Evolutionary conservation across 1,140 invertebrate species (phyloP).

Genomic region (Drosophila neocordata): DNA sequence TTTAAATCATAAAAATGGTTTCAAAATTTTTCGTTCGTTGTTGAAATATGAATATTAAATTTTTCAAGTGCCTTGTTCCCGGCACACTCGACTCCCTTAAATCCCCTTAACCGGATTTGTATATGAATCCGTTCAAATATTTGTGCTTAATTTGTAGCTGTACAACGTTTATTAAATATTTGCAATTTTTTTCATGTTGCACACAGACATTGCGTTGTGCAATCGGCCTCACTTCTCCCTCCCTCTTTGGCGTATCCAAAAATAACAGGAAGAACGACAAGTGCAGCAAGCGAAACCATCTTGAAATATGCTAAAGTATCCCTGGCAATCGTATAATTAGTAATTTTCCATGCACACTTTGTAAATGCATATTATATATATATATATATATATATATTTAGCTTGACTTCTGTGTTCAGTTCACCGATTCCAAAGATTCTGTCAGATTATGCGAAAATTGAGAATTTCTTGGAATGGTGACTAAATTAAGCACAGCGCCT

Average conservation of each 20-base stretch:
- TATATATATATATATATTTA: slow-evolving; percentile 36
- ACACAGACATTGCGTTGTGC: not conserved
- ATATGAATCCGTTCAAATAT: slow-evolving; percentile 44
- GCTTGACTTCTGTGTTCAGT: slow-evolving; percentile 23
- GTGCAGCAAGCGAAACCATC: slow-evolving; percentile 35
- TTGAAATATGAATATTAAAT: slow-evolving; percentile 24
- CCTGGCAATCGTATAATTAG: slow-evolving; percentile 56
- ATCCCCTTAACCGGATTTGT: not conserved
- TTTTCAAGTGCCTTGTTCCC: too few species aligned
- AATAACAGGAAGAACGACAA: slow-evolving; percentile 42
- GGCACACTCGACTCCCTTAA: too few species aligned
- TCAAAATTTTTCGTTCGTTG: not conserved
- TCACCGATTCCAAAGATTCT: not conserved
- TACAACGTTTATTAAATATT: slow-evolving; percentile 71
- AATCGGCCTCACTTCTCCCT: not conserved
- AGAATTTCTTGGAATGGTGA: slow-evolving; percentile 60
- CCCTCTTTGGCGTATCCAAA: not conserved
- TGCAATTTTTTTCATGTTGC: slow-evolving; percentile 48
- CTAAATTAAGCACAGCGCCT: slow-evolving; percentile 49
- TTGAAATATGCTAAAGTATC: slow-evolving; percentile 55
- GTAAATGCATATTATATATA: slow-evolving; percentile 48
- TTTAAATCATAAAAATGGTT: not conserved
- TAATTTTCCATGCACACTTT: slow-evolving; percentile 50
- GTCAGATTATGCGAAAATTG: slow-evolving; percentile 45
- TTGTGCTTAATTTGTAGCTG: slow-evolving; percentile 66